Evolutionary conservation across 2,888 invertebrate genomes (phyloP), one percentile per base, ranked within the genome.

Genomic region (Leptinotarsa rubiginosa): DNA sequence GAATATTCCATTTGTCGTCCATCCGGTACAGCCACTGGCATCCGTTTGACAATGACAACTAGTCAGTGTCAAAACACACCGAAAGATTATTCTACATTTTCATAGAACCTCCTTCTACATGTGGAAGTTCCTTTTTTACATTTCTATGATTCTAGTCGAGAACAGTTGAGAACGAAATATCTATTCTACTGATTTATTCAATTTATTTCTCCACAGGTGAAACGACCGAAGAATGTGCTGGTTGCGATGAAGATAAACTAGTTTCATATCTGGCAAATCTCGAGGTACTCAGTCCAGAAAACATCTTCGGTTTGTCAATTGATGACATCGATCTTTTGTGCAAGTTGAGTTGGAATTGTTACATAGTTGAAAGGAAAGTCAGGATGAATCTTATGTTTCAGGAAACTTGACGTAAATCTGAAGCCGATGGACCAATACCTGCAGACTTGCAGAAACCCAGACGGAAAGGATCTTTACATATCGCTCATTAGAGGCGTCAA

Each of bases 261-360:
- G 85, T 91, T 80, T 78, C 86, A 71, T 88, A 89, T 79, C 84
- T 91, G 76, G 90, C 90, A 1, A 87, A 89, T 72, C 84, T 90
- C 65, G 89, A 90, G 82, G 87, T 89, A 5, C 88, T 89, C 18
- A 90, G 89, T 84, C 91, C 91, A 0, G 91, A 91, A 82, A 88
- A 89, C 54, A 89, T 91, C 73, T 83, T 91, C 1, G 84, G 88
- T 74, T 80, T 90, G 49, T 82, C 89, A 0, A 81, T 86, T 50
- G 85, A 87, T 7, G 85, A 88, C 54, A 68, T 89, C 52, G 75
- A 87, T 78, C 25, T 81, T 81, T 79, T 87, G 59, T 89, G 89
- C 85, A 84, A 83, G 87, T 87, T 52, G 47, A 41, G 47, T 49
- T 64, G 47, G 18, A 13, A 25, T 41, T 4, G 1, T 31, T 7